Percentiles rank a stretch among this genome's conserved stretches.
Evolutionary conservation across 2,113 vertebrate species (phyloP).

Genomic region (Podarcis raffonei): DNA sequence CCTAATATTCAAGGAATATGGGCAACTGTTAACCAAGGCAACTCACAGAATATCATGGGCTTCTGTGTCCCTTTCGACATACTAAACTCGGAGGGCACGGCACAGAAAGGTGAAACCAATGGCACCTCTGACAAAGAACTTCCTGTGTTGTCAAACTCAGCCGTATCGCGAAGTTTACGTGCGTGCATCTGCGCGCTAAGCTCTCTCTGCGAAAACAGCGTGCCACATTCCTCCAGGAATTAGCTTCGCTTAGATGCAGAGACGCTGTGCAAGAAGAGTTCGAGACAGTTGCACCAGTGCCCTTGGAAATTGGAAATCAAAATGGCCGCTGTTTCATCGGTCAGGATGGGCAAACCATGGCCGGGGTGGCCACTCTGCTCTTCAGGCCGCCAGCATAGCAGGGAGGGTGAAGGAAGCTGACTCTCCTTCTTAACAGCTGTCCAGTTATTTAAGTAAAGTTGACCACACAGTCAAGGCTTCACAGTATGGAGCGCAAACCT

Average conservation of each 20-base stretch:
- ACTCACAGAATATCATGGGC: conserved; percentile 8
- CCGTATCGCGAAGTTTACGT: conserved; percentile 58
- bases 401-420: not conserved
- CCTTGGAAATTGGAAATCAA: not conserved
- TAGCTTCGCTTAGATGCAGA: conserved; percentile 61
- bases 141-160: conserved; percentile 66
- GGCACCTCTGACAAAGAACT: conserved; percentile 67
- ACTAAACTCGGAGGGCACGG: conserved; percentile 49
- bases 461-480: not conserved
- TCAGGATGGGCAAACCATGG: not conserved
- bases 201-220: conserved; percentile 65
- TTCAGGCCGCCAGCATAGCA: not conserved
- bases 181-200: not conserved
- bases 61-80: conserved; percentile 63
- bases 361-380: not conserved
- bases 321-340: conserved; percentile 29
- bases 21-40: conserved; percentile 55
- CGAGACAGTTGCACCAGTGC: too few species aligned
- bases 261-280: conserved; percentile 53
- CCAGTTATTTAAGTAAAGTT: not conserved
- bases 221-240: conserved; percentile 65
- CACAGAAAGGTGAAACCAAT: not conserved
- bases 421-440: not conserved
- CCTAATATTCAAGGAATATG: conserved; percentile 46
- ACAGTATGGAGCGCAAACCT: not conserved